These are phyloP conservation scores for Pelochelys cantorii DNA, from an alignment of 2,797 vertebrate species.

Conservation along the genomic window DNA sequence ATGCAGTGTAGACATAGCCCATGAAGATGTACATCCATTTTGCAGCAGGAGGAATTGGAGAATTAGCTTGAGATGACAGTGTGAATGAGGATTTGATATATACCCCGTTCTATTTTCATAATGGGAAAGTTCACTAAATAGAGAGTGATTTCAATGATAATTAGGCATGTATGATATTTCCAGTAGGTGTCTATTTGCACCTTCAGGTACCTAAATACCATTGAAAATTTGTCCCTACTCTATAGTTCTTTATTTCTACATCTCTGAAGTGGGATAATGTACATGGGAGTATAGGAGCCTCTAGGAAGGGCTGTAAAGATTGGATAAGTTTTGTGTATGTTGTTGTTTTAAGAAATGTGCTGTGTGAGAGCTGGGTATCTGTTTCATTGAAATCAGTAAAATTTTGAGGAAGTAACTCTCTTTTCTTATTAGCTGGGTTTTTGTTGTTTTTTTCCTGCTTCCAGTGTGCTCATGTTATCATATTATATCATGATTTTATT, in stretches of 20 bases:
- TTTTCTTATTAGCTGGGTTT: background rate
- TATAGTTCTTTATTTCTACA: background rate
- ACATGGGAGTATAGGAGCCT: background rate
- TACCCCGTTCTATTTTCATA: background rate
- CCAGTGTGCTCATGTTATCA: background rate
- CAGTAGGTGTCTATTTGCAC: background rate
- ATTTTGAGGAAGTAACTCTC: background rate
- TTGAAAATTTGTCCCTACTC: background rate
- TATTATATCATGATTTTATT: background rate
- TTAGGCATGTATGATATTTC: background rate
- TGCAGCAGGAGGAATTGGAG: background rate
- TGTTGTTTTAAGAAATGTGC: background rate
- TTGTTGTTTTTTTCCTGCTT: background rate
- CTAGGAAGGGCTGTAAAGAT: background rate
- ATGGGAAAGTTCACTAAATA: background rate
- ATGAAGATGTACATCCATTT: background rate
- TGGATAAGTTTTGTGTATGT: background rate
- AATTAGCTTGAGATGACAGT: background rate
- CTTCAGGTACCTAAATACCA: background rate
- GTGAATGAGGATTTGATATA: background rate
- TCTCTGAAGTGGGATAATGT: background rate
- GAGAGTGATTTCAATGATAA: background rate
- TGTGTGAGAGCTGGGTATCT: background rate
- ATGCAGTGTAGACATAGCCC: too few species aligned
- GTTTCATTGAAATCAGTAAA: background rate